Conservation (phyloP, 2,888 invertebrate genomes). For the Oligia strigilis region DNA sequence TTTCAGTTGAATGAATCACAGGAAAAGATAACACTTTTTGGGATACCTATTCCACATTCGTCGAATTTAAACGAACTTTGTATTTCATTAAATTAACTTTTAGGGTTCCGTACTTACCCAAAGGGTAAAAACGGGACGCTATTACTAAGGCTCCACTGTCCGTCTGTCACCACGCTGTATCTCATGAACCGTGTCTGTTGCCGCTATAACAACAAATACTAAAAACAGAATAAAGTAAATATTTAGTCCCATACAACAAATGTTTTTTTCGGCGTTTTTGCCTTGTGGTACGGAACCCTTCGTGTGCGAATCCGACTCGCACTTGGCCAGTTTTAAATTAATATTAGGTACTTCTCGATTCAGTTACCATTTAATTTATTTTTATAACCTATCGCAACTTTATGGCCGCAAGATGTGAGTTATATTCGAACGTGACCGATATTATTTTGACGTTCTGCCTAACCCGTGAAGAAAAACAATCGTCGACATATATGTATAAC, state of each 20-base stretch:
- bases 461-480: conserved; percentile 17
- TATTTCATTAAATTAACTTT: conserved; percentile 4
- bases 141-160: too few relatives aligned
- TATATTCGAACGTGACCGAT: conserved; percentile 3
- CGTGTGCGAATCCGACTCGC: too few relatives aligned
- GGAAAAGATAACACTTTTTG: conserved; percentile 44
- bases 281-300: too few relatives aligned
- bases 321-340: not conserved
- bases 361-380: conserved; percentile 2
- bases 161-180: too few relatives aligned
- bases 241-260: too few relatives aligned
- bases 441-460: conserved; percentile 14
- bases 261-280: too few relatives aligned
- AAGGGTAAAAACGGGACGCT: too few relatives aligned
- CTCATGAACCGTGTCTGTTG: too few relatives aligned
- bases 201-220: too few relatives aligned
- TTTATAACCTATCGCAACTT: conserved; percentile 8
- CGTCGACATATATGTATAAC: not conserved
- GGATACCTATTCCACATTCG: conserved; percentile 10
- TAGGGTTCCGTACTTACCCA: not conserved
- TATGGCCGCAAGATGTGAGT: conserved; percentile 21
- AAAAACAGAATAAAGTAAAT: too few relatives aligned
- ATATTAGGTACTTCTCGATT: conserved; percentile 5
- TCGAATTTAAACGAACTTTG: not conserved
- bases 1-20: conserved; percentile 49